Base-by-base conservation (phyloP, 2,113 vertebrate genomes). In the Solenodon paradoxus region DNA sequence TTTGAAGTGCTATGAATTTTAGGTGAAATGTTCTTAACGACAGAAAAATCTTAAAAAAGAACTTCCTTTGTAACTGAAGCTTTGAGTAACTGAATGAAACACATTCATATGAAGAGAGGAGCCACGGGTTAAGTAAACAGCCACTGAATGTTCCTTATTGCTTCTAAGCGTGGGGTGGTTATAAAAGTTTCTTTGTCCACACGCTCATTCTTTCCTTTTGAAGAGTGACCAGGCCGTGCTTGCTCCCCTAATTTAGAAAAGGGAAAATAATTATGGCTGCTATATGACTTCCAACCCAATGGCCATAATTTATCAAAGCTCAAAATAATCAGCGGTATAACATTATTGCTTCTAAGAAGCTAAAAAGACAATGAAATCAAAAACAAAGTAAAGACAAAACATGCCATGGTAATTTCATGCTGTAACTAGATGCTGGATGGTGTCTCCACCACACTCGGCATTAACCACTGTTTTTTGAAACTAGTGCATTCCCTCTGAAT, bases 71-170 rank as follows among this genome's bases (percentile, higher is more conserved):
- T 59, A 82, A 84, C 11, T 53, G 38, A 26, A 57, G 28, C 74
- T 91, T 91, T 91, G 86, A 90, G 64, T 90, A 68, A 84, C 19
- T 86, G 26, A 95, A 80, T 75, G 17, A 68, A 95, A 69, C 4
- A 5, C 89, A 53, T 85, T 90, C 24, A 35, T 93, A 74, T 69
- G 61, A 71, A 85, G 12, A 95, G 51, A 94, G 57, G 51, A 89
- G 68, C 38, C 82, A 38, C 19, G 74, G 74, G 20, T 94, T 72
- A 72, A 32, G 47, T 68, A 87, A 77, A 80, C 13, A 89, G 45
- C 35, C 11, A 15, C 20, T 32, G n/a, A 68, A 47, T 74, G n/a
- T 61, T 93, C 55, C 57, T 91, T 88, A 72, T 78, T 92, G 61
- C 87, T 92, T 95, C 45, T 77, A 15, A 63, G 19, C 68, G 22